Base-by-base conservation (phyloP, 92 coral and sea anemone species). In the Zoanthus sansibaricus region DNA sequence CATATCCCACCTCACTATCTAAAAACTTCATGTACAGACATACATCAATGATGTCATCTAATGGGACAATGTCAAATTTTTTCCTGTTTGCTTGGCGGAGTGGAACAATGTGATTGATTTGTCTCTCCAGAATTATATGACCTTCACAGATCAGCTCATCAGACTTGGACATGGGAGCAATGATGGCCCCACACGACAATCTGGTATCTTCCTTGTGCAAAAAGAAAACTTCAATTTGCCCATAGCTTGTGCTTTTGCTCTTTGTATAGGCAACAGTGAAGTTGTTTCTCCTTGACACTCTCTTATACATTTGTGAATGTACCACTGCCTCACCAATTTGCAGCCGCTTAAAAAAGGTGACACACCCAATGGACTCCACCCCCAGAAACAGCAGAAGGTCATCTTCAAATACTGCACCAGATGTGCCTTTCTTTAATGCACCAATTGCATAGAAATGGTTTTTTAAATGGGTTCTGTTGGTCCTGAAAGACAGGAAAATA, bases 381-480 rank as follows among this genome's bases (percentile, higher is more conserved):
- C 85, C 86, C 76, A 75, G 72, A 76, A 66, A 75, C 71, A 85
- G 70, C 47, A 71, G 88, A n/a, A n/a, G n/a, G 74, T 86, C 58
- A 45, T 88, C 90, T 20, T 72, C 87, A 88, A 37, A 88, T 55
- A 61, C 52, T 45, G 73, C 58, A 87, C 51, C 71, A 21, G 86
- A 47, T 44, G 33, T 71, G 75, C 90, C 87, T 72, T 73, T 72
- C 87, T 72, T 80, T 15, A 87, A 32, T 72, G 90, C 90, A 72
- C 90, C 87, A 59, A 88, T 77, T 47, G 87, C 87, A 80, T 79
- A 88, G 73, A 80, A 80, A 15, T 87, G 86, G 8, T 87, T 74
- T 72, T 87, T 87, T 42, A 87, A 87, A 48, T 80, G 90, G 42
- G 86, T 80, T 82, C 82, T 87, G 86, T 87, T 87, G 49, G 82